phyloP scores from a whole-genome alignment of 2,797 vertebrate species.

The Notamacropus eugenii region DNA sequence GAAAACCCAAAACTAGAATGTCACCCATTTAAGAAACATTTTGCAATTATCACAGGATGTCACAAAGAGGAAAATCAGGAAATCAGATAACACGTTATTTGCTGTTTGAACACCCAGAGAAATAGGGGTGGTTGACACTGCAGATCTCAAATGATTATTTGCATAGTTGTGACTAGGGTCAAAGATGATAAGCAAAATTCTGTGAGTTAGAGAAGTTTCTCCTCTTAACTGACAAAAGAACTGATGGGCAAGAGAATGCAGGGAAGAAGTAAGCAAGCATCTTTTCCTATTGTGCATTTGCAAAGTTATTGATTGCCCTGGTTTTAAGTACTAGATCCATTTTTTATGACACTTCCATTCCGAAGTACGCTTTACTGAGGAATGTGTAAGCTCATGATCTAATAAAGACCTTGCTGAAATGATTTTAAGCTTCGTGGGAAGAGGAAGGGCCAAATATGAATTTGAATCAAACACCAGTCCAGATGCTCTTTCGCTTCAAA shows the following conservation, averaged over 20 bases:
- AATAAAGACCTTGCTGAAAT: slow-evolving; percentile 28
- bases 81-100: slow-evolving; percentile 44
- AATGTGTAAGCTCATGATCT: slow-evolving; percentile 45
- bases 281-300: slow-evolving; percentile 2
- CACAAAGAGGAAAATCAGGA: slow-evolving; percentile 57
- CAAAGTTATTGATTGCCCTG: slow-evolving; percentile 1
- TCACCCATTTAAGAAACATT: slow-evolving; percentile 51
- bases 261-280: not conserved
- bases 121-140: slow-evolving; percentile 25
- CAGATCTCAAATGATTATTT: slow-evolving; percentile 62
- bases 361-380: slow-evolving; percentile 46
- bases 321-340: slow-evolving; percentile 58
- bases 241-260: not conserved
- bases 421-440: not conserved
- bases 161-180: slow-evolving; percentile 58
- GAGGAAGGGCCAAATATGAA: slow-evolving; percentile 30
- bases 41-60: slow-evolving; percentile 65
- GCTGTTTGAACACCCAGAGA: slow-evolving; percentile 63
- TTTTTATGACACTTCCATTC: slow-evolving; percentile 50
- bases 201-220: slow-evolving; percentile 37
- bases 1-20: slow-evolving; percentile 52
- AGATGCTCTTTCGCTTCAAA: slow-evolving; percentile 7
- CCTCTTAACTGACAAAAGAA: not conserved
- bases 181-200: slow-evolving; percentile 53
- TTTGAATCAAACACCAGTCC: slow-evolving; percentile 40